These are phyloP conservation scores for Orchesella flavescens DNA, from an alignment of 2,888 invertebrate species.

Conservation along the genomic window DNA sequence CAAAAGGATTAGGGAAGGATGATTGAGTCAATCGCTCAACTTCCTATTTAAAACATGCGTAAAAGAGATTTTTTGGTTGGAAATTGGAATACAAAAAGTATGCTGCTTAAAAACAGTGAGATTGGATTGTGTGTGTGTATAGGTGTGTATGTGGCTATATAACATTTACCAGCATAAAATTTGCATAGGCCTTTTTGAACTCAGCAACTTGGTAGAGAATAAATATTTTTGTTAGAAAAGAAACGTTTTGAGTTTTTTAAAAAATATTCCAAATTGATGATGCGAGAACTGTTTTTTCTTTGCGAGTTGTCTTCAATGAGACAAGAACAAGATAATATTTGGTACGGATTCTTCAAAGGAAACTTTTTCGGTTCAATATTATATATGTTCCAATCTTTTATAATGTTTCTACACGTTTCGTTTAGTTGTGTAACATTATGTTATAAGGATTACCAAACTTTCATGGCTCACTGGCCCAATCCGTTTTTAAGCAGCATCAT, in stretches of 20 bases:
- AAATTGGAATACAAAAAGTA: background rate
- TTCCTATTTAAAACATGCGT: too few species aligned
- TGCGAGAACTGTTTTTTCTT: background rate
- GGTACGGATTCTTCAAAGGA: slow-evolving; percentile 7
- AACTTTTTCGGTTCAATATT: background rate
- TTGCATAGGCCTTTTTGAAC: slow-evolving; percentile 46
- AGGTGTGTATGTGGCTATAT: too few species aligned
- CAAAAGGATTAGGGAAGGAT: too few species aligned
- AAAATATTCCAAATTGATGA: background rate
- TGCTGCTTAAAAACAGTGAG: background rate
- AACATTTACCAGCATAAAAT: background rate
- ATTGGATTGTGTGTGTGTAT: background rate
- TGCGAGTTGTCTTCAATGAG: background rate
- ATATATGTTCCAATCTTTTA: too few species aligned
- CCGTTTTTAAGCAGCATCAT: slow-evolving; percentile 30
- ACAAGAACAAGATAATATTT: background rate
- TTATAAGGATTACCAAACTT: too few species aligned
- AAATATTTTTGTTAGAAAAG: background rate
- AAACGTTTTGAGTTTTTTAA: too few species aligned
- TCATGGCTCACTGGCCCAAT: slow-evolving; percentile 35
- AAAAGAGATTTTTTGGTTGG: background rate
- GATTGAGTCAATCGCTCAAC: too few species aligned
- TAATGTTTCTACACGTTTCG: background rate
- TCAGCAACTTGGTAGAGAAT: slow-evolving; percentile 15
- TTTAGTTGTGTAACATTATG: too few species aligned